Conservation (phyloP, 2,888 invertebrate species). For the Itoplectis maculator region DNA sequence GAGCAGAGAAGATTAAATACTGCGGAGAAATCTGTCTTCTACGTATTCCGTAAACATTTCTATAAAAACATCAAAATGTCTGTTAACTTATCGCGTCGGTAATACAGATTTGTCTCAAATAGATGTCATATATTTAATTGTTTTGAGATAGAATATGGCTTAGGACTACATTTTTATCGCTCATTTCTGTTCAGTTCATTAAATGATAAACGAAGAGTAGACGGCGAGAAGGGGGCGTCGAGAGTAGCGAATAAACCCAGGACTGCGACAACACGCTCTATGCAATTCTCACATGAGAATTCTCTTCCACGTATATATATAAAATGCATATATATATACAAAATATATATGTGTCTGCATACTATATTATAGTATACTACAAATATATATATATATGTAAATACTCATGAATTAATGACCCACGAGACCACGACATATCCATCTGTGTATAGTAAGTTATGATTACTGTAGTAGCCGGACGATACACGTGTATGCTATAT, state of each 20-base stretch:
- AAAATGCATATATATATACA: neutral
- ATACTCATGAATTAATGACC: conserved; percentile 64
- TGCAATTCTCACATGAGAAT: conserved; percentile 28
- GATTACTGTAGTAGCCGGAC: conserved; percentile 59
- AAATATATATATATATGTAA: conserved; percentile 24
- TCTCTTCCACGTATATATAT: conserved; percentile 11
- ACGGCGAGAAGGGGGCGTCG: conserved; percentile 24
- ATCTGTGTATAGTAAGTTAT: conserved; percentile 75
- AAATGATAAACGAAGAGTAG: conserved; percentile 46
- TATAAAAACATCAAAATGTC: neutral
- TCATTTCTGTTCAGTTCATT: conserved; percentile 39
- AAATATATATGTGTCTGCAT: conserved; percentile 10
- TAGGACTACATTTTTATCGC: neutral
- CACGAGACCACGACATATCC: conserved; percentile 74
- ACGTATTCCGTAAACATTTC: neutral
- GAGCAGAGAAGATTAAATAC: neutral
- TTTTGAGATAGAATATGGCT: neutral
- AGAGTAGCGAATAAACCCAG: neutral
- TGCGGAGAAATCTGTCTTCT: neutral
- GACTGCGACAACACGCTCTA: conserved; percentile 8
- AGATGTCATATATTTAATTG: neutral
- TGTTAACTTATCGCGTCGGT: neutral
- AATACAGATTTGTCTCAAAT: neutral
- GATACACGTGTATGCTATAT: conserved; percentile 39
- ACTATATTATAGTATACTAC: neutral